These are phyloP conservation scores for Marmota monax DNA, from an alignment of 2,113 vertebrate species.

Conservation along the genomic window DNA sequence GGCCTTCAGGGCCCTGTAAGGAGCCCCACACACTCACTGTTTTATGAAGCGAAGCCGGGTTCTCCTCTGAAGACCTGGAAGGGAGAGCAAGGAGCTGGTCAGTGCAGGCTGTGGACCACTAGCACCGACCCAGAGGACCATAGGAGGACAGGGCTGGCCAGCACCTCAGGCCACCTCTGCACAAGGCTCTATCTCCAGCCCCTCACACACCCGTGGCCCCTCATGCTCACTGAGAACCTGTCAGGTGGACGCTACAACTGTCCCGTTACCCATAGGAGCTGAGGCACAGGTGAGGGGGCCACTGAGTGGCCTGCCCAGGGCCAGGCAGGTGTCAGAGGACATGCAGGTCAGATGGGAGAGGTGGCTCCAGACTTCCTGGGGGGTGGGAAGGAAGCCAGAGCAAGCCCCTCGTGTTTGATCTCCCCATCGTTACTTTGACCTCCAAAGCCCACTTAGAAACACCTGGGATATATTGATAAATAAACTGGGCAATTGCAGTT, in stretches of 20 bases:
- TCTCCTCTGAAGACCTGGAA: slow-evolving; percentile 66
- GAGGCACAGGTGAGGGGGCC: neutral
- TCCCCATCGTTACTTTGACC: too few species aligned
- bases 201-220: neutral
- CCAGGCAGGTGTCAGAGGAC: neutral
- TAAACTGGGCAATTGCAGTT: neutral
- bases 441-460: too few species aligned
- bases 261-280: neutral
- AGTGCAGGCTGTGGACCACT: fast-evolving
- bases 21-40: slow-evolving; percentile 71
- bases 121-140: neutral
- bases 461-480: neutral
- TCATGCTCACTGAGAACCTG: neutral
- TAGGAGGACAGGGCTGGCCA: neutral
- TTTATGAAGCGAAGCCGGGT: slow-evolving; percentile 70
- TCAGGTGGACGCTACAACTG: neutral
- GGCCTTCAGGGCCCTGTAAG: neutral
- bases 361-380: too few species aligned
- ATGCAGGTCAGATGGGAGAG: too few species aligned
- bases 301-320: neutral
- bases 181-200: neutral
- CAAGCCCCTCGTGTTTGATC: too few species aligned
- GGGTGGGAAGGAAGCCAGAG: too few species aligned
- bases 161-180: neutral
- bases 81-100: neutral